These are phyloP conservation scores for Tiliacea citrago DNA, from an alignment of 2,888 invertebrate species.

Conservation along the genomic window DNA sequence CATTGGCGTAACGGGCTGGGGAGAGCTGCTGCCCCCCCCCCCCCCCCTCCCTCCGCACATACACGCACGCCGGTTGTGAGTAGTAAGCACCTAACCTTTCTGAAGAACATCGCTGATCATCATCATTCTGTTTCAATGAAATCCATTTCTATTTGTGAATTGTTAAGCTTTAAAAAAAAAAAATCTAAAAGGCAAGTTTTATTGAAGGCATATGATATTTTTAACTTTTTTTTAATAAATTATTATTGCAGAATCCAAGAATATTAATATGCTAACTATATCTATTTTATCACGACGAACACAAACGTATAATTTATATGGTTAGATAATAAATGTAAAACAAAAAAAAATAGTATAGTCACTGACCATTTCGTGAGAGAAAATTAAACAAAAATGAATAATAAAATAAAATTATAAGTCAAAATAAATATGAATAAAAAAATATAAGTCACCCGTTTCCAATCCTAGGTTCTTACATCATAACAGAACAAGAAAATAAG, in stretches of 20 bases:
- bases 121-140: background rate
- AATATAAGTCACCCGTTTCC: background rate
- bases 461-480: background rate
- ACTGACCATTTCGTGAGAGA: background rate
- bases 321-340: slow-evolving; percentile 16
- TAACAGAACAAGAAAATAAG: background rate
- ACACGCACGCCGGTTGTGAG: too few relatives aligned
- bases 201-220: slow-evolving; percentile 5
- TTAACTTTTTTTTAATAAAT: background rate
- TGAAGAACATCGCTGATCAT: too few relatives aligned
- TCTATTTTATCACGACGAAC: slow-evolving; percentile 4
- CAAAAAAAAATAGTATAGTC: slow-evolving; percentile 19
- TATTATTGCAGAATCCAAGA: background rate
- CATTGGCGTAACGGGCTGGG: background rate
- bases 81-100: too few relatives aligned
- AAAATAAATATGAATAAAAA: slow-evolving; percentile 11
- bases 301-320: slow-evolving; percentile 13
- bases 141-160: background rate
- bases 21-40: background rate
- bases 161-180: background rate
- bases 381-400: background rate
- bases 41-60: background rate
- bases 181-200: background rate
- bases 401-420: background rate
- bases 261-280: background rate